Evolutionary conservation across 2,113 vertebrate genomes (phyloP).

Genomic region (Orthonyx spaldingii): DNA sequence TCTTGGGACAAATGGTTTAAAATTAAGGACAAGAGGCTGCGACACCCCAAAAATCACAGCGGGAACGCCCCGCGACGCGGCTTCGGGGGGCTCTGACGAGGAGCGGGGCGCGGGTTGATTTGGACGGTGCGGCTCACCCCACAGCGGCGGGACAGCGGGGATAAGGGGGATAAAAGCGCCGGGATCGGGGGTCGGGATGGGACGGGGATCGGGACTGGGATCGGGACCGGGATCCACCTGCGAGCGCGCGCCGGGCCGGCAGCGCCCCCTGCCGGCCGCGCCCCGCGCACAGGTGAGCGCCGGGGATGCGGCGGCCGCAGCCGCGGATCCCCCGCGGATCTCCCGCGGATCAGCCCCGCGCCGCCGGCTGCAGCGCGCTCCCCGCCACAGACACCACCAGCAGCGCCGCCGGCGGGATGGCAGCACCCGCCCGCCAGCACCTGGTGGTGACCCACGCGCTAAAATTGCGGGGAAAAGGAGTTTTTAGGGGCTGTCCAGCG

Average conservation of each 20-base stretch:
- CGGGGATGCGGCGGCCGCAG: not conserved
- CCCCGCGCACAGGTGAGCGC: constrained; percentile 35
- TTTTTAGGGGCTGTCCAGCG: not conserved
- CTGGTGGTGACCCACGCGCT: fast-evolving
- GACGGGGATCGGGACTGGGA: no score
- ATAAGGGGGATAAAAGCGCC: fast-evolving
- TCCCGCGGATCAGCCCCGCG: no score
- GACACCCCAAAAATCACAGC: not conserved
- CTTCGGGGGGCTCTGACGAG: no score
- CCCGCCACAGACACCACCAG: fast-evolving
- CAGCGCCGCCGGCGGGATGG: not conserved
- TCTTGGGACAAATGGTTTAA: fast-evolving
- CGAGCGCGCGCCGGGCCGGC: constrained; percentile 36
- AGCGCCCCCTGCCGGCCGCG: constrained; percentile 68
- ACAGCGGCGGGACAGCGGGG: fast-evolving
- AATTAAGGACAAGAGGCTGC: not conserved
- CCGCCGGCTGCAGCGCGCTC: fast-evolving
- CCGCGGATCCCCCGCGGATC: not conserved
- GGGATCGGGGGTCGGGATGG: not conserved
- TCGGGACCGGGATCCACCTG: constrained; percentile 65
- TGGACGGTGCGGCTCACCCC: fast-evolving
- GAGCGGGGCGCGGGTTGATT: fast-evolving
- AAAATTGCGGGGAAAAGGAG: fast-evolving
- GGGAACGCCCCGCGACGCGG: not conserved
- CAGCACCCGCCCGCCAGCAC: not conserved